These are phyloP conservation scores for Microcebus lehilahytsara DNA, from an alignment of 2,113 vertebrate species.

Conservation along the genomic window DNA sequence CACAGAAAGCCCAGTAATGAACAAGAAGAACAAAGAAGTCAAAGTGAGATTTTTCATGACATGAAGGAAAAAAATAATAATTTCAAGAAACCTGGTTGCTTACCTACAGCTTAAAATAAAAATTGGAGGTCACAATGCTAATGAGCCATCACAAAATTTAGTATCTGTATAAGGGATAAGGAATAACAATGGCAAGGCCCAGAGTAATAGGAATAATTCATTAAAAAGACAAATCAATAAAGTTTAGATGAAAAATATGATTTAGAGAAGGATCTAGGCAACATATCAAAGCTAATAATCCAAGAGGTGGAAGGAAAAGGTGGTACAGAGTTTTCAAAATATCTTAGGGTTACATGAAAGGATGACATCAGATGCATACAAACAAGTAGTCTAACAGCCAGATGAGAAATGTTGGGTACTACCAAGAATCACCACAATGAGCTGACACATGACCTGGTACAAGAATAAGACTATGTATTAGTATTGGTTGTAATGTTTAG, in stretches of 20 bases:
- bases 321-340: background rate
- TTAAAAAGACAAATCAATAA: background rate
- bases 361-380: background rate
- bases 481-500: background rate
- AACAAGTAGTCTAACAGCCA: background rate
- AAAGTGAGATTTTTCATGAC: background rate
- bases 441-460: background rate
- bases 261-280: background rate
- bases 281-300: background rate
- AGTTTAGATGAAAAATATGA: background rate
- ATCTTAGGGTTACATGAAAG: background rate
- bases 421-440: background rate
- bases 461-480: background rate
- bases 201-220: background rate
- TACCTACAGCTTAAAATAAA: background rate
- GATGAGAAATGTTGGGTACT: background rate
- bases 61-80: background rate
- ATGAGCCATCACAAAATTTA: background rate
- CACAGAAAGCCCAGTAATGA: background rate
- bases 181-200: background rate
- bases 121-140: background rate
- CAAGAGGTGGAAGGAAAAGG: background rate
- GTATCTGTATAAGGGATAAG: background rate
- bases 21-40: background rate
- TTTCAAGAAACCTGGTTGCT: background rate